Conservation (phyloP, 2,797 vertebrate species). For the Syndactyla subalaris region DNA sequence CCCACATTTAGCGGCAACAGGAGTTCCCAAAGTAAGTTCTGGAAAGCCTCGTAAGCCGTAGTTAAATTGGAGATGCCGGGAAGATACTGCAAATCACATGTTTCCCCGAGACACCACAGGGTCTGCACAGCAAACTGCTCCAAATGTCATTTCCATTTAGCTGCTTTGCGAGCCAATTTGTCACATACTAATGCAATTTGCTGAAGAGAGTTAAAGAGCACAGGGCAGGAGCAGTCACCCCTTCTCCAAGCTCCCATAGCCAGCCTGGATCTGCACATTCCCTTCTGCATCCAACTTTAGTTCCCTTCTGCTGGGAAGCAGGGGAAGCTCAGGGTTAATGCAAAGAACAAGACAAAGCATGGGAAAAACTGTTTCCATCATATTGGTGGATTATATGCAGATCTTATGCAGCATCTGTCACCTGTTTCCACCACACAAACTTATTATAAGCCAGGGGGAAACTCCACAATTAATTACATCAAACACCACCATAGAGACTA, state of each 20-base stretch:
- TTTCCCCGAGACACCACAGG: not conserved
- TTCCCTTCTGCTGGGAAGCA: not conserved
- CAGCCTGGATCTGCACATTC: not conserved
- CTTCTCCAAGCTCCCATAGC: not conserved
- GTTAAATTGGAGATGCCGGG: not conserved
- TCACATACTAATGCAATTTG: slow-evolving; percentile 61
- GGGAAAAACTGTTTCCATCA: not conserved
- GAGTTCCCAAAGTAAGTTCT: slow-evolving; percentile 42
- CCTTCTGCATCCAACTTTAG: not conserved
- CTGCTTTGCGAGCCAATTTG: slow-evolving; percentile 58
- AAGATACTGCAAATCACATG: not conserved
- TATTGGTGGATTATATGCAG: not conserved
- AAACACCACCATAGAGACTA: not conserved
- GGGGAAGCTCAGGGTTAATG: not conserved
- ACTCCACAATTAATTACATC: slow-evolving; percentile 46
- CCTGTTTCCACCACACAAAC: not conserved
- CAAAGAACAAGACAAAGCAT: not conserved
- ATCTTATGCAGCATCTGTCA: not conserved
- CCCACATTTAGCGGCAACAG: not conserved
- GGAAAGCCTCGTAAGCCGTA: not conserved
- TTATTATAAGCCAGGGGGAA: not conserved
- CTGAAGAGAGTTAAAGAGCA: slow-evolving; percentile 49
- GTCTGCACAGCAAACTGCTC: not conserved
- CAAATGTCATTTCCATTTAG: slow-evolving; percentile 60
- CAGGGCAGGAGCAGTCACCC: not conserved